A percentile compares a stretch with the other conserved stretches of the same genome.
These are phyloP conservation scores for Pachyuromys duprasi DNA, from an alignment of 2,797 vertebrate species.

Conservation along the genomic window DNA sequence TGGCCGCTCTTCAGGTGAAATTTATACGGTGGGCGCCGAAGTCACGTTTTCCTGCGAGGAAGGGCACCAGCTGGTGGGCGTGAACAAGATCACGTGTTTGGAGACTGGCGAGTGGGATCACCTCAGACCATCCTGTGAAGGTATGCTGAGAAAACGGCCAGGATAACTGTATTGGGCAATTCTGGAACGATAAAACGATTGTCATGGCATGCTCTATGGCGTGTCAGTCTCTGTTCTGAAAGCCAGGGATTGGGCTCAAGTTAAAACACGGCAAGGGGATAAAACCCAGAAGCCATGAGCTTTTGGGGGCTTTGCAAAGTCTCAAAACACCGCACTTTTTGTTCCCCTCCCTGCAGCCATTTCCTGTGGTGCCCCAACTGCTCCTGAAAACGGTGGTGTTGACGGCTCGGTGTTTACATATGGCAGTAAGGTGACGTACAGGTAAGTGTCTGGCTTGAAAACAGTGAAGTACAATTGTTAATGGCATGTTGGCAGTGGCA, in stretches of 20 bases:
- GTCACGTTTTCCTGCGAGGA: slow-evolving; percentile 92
- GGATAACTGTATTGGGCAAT: neutral
- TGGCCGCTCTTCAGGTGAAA: slow-evolving; percentile 89
- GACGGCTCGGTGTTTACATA: slow-evolving; percentile 94
- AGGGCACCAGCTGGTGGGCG: slow-evolving; percentile 92
- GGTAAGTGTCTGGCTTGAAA: slow-evolving; percentile 87
- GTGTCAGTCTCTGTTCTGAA: slow-evolving; percentile 8
- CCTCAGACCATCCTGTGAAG: slow-evolving; percentile 91
- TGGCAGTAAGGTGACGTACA: slow-evolving; percentile 95
- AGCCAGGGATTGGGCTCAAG: neutral
- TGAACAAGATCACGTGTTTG: slow-evolving; percentile 88
- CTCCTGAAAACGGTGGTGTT: slow-evolving; percentile 92
- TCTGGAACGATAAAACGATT: neutral
- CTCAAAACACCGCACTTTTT: slow-evolving; percentile 65
- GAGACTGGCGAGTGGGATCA: slow-evolving; percentile 92
- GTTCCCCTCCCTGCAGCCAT: slow-evolving; percentile 89
- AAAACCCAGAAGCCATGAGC: neutral
- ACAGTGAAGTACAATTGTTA: neutral
- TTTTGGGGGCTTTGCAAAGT: slow-evolving; percentile 3
- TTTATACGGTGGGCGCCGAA: slow-evolving; percentile 91
- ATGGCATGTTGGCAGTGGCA: neutral
- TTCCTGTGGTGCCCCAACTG: slow-evolving; percentile 91
- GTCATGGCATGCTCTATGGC: neutral
- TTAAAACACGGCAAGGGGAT: neutral
- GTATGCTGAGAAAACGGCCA: slow-evolving; percentile 81